phyloP scores from a whole-genome alignment of 1,140 invertebrate genomes.

The Tetramorium alpestre region DNA sequence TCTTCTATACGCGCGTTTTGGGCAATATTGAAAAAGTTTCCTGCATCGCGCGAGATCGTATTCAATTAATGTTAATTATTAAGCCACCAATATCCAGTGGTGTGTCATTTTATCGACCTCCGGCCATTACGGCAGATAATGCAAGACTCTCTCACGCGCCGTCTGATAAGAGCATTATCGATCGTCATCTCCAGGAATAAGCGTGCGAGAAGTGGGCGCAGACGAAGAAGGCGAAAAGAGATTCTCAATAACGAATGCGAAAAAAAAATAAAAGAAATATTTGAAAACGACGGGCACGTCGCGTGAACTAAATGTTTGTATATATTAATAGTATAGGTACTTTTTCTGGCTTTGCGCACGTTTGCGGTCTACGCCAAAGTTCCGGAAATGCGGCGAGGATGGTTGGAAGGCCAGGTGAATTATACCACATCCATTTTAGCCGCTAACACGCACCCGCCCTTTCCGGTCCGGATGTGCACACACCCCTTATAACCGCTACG shows the following conservation, averaged over 20 bases:
- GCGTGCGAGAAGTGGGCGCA: not conserved
- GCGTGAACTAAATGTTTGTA: constrained; percentile 48
- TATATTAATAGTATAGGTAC: constrained; percentile 68
- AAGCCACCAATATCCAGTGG: constrained; percentile 35
- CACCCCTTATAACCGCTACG: constrained; percentile 48
- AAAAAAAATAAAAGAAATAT: not conserved
- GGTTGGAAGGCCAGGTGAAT: constrained; percentile 44
- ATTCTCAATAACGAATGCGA: not conserved
- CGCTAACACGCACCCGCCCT: constrained; percentile 62
- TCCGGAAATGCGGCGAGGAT: constrained; percentile 17
- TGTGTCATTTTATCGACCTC: constrained; percentile 44
- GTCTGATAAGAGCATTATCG: constrained; percentile 41
- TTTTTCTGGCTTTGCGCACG: not conserved
- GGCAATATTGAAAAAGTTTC: not conserved
- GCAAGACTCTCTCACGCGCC: constrained; percentile 32
- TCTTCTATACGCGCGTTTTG: not conserved
- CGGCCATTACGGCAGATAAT: constrained; percentile 29
- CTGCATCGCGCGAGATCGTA: constrained; percentile 7
- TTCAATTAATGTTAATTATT: constrained; percentile 47
- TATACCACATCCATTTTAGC: constrained; percentile 58
- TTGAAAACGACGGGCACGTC: not conserved
- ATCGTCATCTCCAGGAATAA: not conserved
- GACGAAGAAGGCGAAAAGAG: not conserved
- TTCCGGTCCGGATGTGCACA: constrained; percentile 58
- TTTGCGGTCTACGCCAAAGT: constrained; percentile 16